Percentiles rank a stretch among this genome's conserved stretches.
These are phyloP conservation scores for Unio delphinus DNA, from an alignment of 2,888 invertebrate genomes.

Conservation along the genomic window DNA sequence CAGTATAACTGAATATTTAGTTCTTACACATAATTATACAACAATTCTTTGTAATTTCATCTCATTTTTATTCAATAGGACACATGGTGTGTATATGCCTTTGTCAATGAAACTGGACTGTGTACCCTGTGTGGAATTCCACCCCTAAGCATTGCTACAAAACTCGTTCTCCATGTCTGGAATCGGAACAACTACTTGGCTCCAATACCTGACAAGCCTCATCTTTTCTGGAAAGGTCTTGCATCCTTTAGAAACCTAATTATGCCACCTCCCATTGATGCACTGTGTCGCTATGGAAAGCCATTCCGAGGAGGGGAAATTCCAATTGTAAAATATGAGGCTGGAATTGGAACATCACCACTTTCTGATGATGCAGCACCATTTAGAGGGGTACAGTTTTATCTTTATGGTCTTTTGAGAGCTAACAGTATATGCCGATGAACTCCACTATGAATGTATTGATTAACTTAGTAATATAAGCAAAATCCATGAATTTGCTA, in stretches of 20 bases:
- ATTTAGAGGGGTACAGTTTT: constrained; percentile 30
- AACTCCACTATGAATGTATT: too few relatives aligned
- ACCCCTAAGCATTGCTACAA: constrained; percentile 27
- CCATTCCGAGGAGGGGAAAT: constrained; percentile 47
- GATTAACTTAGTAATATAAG: too few relatives aligned
- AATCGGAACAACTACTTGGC: constrained; percentile 43
- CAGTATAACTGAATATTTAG: too few relatives aligned
- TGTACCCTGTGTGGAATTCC: too few relatives aligned
- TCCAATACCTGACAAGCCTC: constrained; percentile 23
- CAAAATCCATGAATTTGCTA: too few relatives aligned
- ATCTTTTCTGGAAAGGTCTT: constrained; percentile 24
- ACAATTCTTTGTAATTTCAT: too few relatives aligned
- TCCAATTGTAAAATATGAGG: constrained; percentile 44
- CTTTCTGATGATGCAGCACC: constrained; percentile 22
- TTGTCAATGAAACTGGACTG: too few relatives aligned
- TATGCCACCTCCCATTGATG: constrained; percentile 35
- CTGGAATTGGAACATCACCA: constrained; percentile 35
- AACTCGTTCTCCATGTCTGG: constrained; percentile 39
- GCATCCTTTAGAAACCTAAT: constrained; percentile 32
- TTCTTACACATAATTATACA: too few relatives aligned
- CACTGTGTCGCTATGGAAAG: constrained; percentile 43
- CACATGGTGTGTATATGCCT: too few relatives aligned
- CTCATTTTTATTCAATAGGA: neutral
- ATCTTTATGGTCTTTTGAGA: too few relatives aligned
- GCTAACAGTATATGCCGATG: too few relatives aligned